Conservation (phyloP, 2,113 vertebrate species). For the Pachypanchax playfairii region DNA sequence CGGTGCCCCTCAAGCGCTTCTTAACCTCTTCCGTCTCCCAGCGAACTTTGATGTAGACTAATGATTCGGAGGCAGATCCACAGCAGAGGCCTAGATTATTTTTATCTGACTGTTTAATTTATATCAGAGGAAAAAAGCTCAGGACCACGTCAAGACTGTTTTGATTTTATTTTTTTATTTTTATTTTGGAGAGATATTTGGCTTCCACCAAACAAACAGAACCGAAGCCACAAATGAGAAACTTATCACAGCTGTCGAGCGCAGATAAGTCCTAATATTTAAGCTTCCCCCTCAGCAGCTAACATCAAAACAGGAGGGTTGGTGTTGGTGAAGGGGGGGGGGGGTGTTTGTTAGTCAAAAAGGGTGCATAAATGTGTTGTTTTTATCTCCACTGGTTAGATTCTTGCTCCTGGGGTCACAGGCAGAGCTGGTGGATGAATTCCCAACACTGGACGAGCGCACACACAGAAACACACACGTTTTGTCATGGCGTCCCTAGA, state of each 20-base stretch:
- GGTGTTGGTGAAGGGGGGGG: conserved; percentile 26
- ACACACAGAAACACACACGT: conserved; percentile 2
- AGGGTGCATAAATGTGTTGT: conserved; percentile 52
- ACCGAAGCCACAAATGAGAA: conserved; percentile 55
- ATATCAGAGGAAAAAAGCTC: conserved; percentile 32
- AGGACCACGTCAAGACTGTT: conserved; percentile 2
- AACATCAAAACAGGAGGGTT: conserved; percentile 67
- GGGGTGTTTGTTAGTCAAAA: conserved; percentile 58
- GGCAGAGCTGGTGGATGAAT: conserved; percentile 65
- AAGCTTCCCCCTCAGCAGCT: conserved; percentile 71
- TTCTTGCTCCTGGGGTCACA: conserved; percentile 61
- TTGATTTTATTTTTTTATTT: conserved; percentile 13
- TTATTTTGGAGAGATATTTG: conserved; percentile 40
- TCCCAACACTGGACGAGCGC: conserved; percentile 52
- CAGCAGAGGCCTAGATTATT: conserved; percentile 41
- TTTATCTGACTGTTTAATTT: conserved; percentile 56
- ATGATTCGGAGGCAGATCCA: conserved; percentile 65
- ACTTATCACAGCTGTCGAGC: conserved; percentile 67
- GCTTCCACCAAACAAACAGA: conserved; percentile 53
- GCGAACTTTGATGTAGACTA: conserved; percentile 74
- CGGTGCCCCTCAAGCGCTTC: conserved; percentile 57
- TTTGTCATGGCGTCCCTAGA: conserved; percentile 56
- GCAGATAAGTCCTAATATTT: conserved; percentile 73
- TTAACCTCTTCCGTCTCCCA: conserved; percentile 70
- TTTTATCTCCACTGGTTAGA: conserved; percentile 65